Evolutionary conservation across 23 tunicate genomes (phyloP).

Genomic region (Ascidia mentula): DNA sequence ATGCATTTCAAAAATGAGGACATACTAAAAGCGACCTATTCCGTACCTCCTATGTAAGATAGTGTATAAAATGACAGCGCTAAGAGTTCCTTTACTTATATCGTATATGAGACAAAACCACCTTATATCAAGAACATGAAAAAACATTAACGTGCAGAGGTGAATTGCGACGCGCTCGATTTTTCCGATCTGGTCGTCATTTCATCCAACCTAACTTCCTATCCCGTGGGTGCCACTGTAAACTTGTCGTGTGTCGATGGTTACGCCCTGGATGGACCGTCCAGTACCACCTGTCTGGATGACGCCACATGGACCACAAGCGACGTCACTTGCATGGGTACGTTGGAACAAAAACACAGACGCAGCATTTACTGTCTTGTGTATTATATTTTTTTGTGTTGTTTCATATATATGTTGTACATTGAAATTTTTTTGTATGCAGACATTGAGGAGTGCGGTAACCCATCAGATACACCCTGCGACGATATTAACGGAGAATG

Average conservation of each 20-base stretch:
- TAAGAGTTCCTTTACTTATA: no score
- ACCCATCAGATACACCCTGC: constrained; percentile 21
- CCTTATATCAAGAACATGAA: no score
- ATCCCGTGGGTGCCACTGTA: not conserved
- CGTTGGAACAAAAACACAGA: not conserved
- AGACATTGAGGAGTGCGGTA: constrained; percentile 46
- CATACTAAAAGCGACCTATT: no score
- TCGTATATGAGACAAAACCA: no score
- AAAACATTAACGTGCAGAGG: no score
- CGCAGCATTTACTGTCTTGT: not conserved
- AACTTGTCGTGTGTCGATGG: constrained; percentile 7
- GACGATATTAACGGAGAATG: constrained; percentile 11
- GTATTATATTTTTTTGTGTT: not conserved
- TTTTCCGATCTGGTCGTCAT: constrained; percentile 1
- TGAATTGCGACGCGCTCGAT: not conserved
- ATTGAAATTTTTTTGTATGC: constrained; percentile 10
- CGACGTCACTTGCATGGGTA: constrained; percentile 10
- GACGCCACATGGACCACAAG: constrained; percentile 9
- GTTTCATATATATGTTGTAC: not conserved
- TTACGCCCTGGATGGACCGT: not conserved
- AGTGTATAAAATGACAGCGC: no score
- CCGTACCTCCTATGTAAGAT: no score
- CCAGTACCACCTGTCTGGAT: constrained; percentile 5
- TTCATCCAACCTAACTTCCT: not conserved
- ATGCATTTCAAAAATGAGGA: no score